Conservation (phyloP, 2,113 vertebrate genomes). For the Gopherus evgoodei region DNA sequence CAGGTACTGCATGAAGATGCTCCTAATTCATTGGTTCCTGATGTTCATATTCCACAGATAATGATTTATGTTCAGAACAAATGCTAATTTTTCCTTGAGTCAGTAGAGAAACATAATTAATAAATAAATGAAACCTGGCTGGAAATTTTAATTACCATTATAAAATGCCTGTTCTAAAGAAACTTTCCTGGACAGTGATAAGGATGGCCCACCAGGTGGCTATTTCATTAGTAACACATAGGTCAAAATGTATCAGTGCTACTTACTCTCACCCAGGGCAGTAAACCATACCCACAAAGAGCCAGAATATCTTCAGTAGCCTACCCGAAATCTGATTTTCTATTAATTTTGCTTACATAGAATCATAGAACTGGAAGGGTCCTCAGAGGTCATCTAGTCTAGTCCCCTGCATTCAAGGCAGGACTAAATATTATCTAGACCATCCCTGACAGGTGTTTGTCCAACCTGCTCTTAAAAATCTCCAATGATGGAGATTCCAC, state of each 20-base stretch:
- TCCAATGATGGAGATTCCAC: too few relatives aligned
- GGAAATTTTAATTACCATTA: not conserved
- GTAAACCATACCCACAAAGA: not conserved
- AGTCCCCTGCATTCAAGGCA: too few relatives aligned
- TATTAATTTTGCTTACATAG: not conserved
- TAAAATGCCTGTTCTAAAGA: not conserved
- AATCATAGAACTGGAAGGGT: too few relatives aligned
- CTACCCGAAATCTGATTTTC: not conserved
- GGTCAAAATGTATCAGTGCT: not conserved
- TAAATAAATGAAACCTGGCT: slow-evolving; percentile 8
- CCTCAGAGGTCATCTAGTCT: too few relatives aligned
- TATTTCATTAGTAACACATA: not conserved
- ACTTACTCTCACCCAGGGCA: not conserved
- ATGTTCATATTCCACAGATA: not conserved
- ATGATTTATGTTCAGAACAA: slow-evolving; percentile 1
- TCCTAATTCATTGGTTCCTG: not conserved
- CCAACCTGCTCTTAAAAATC: too few relatives aligned
- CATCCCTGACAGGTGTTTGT: too few relatives aligned
- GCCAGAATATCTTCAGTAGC: not conserved
- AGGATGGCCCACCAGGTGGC: not conserved
- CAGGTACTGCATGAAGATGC: not conserved
- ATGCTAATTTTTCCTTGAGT: not conserved
- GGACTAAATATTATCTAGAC: too few relatives aligned
- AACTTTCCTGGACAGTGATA: not conserved
- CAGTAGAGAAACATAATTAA: slow-evolving; percentile 18